Evolutionary conservation across 2,113 vertebrate species (phyloP).

Genomic region (Calypte anna): DNA sequence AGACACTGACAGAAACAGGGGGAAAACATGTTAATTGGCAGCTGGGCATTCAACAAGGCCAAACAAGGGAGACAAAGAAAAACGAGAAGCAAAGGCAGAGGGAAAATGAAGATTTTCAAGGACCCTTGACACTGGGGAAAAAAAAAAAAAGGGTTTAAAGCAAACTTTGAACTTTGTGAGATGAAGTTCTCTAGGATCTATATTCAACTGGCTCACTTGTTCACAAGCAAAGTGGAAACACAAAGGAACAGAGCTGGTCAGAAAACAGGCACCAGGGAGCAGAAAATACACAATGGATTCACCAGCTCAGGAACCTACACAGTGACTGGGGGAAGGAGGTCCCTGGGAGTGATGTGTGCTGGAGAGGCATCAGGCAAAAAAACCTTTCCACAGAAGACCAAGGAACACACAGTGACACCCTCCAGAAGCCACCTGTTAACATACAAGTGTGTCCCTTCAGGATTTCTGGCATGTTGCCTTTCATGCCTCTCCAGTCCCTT

Average conservation of each 20-base stretch:
- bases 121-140: background rate
- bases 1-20: background rate
- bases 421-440: background rate
- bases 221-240: background rate
- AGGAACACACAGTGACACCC: background rate
- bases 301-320: background rate
- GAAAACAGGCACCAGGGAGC: background rate
- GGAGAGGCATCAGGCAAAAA: background rate
- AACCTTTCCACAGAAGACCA: background rate
- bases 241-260: background rate
- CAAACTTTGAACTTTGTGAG: background rate
- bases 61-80: background rate
- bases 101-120: background rate
- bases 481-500: background rate
- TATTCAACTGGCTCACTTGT: background rate
- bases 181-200: background rate
- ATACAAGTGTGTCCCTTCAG: background rate
- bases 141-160: background rate
- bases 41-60: background rate
- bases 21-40: background rate
- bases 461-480: background rate
- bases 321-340: background rate
- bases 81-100: background rate
- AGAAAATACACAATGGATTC: accelerated
- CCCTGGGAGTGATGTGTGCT: accelerated